phyloP scores from a whole-genome alignment of 1,140 invertebrate genomes.

The Lucilia sericata region DNA sequence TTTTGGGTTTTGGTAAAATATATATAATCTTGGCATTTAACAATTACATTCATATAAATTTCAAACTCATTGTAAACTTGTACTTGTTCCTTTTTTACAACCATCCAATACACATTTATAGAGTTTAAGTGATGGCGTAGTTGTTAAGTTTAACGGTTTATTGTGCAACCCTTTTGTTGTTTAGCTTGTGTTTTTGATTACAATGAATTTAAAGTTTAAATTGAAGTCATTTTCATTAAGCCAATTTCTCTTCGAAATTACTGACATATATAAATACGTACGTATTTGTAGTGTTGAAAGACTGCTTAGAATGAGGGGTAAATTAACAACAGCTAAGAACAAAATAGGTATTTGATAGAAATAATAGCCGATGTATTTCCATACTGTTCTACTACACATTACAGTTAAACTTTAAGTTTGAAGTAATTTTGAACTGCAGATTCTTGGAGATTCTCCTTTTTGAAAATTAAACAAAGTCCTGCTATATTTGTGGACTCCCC shows the following conservation, averaged over 20 bases:
- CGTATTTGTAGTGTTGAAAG: too few species aligned
- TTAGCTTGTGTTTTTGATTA: conserved; percentile 39
- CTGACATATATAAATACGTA: neutral
- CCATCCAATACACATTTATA: too few species aligned
- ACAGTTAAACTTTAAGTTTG: too few species aligned
- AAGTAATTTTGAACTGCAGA: too few species aligned
- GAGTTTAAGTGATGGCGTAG: too few species aligned
- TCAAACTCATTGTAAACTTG: neutral
- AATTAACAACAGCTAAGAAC: neutral
- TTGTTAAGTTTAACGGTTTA: conserved; percentile 6
- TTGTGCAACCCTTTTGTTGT: conserved; percentile 37
- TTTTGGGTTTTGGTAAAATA: neutral
- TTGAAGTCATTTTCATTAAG: conserved; percentile 35
- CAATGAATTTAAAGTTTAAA: conserved; percentile 42
- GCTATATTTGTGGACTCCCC: neutral
- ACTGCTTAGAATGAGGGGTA: neutral
- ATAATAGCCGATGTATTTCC: too few species aligned
- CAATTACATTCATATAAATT: conserved; percentile 8
- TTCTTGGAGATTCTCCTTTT: too few species aligned
- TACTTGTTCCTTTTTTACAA: neutral
- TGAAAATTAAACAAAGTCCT: neutral
- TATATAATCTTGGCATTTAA: conserved; percentile 18
- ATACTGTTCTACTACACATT: too few species aligned
- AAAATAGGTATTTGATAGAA: neutral
- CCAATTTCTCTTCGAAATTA: neutral